These are phyloP conservation scores for Standfussiana lucernea DNA, from an alignment of 2,888 invertebrate species.

Conservation along the genomic window DNA sequence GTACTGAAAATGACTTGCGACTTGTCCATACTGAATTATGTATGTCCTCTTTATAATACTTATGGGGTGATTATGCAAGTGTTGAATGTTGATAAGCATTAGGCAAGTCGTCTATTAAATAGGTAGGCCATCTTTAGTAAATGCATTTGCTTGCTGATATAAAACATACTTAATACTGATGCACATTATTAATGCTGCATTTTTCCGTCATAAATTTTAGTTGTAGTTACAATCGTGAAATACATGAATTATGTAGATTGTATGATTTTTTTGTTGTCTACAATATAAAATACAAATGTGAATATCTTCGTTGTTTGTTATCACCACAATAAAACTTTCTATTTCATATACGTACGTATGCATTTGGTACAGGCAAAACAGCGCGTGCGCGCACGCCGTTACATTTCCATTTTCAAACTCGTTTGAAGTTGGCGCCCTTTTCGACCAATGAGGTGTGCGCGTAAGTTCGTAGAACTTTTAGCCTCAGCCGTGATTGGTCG, in stretches of 20 bases:
- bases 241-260: not conserved
- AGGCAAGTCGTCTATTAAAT: not conserved
- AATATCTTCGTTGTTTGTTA: slow-evolving; percentile 16
- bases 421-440: slow-evolving; percentile 82
- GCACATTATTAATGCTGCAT: not conserved
- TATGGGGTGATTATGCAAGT: slow-evolving; percentile 8
- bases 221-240: not conserved
- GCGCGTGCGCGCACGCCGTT: slow-evolving; percentile 74
- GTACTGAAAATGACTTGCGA: not conserved
- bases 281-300: not conserved
- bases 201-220: not conserved
- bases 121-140: not conserved
- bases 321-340: slow-evolving; percentile 64
- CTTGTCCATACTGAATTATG: not conserved
- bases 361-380: slow-evolving; percentile 57
- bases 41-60: slow-evolving; percentile 15
- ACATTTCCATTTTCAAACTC: slow-evolving; percentile 77
- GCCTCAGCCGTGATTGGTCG: slow-evolving; percentile 82
- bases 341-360: slow-evolving; percentile 65
- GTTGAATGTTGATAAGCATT: slow-evolving; percentile 3
- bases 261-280: not conserved
- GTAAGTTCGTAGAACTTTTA: slow-evolving; percentile 86
- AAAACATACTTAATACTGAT: not conserved
- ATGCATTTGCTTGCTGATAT: not conserved
- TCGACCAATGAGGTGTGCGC: slow-evolving; percentile 76